phyloP scores from a whole-genome alignment of 2,113 vertebrate species.

The Xiphophorus maculatus region DNA sequence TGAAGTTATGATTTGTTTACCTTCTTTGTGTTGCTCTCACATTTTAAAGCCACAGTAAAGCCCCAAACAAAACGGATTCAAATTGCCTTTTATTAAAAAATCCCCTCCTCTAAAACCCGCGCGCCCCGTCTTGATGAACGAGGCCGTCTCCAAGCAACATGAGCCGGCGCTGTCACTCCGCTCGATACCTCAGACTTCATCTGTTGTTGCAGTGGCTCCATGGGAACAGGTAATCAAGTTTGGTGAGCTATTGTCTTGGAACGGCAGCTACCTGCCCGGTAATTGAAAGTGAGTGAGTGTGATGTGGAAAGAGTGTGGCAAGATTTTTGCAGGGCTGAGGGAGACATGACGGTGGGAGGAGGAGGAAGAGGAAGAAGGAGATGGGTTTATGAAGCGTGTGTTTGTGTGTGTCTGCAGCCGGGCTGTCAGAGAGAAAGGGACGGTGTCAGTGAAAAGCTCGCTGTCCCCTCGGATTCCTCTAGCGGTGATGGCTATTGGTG shows the following conservation, averaged over 20 bases:
- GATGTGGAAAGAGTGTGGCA: conserved; percentile 54
- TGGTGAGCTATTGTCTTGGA: conserved; percentile 65
- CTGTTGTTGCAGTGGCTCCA: conserved; percentile 57
- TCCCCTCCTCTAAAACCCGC: neutral
- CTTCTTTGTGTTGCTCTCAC: neutral
- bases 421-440: conserved; percentile 42
- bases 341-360: neutral
- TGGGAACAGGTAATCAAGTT: conserved; percentile 75
- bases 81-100: conserved; percentile 38
- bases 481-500: conserved; percentile 58
- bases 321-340: conserved; percentile 28
- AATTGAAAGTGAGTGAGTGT: conserved; percentile 73
- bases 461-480: conserved; percentile 46
- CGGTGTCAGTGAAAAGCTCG: conserved; percentile 29
- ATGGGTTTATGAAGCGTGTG: conserved; percentile 40
- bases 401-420: conserved; percentile 34
- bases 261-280: conserved; percentile 62
- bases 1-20: neutral
- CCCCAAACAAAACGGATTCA: conserved; percentile 5
- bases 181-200: conserved; percentile 61
- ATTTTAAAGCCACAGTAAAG: conserved; percentile 19
- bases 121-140: conserved; percentile 20
- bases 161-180: conserved; percentile 27
- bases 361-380: neutral
- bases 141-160: conserved; percentile 52